phyloP scores from a whole-genome alignment of 2,888 invertebrate genomes.

The Junonia oenone region DNA sequence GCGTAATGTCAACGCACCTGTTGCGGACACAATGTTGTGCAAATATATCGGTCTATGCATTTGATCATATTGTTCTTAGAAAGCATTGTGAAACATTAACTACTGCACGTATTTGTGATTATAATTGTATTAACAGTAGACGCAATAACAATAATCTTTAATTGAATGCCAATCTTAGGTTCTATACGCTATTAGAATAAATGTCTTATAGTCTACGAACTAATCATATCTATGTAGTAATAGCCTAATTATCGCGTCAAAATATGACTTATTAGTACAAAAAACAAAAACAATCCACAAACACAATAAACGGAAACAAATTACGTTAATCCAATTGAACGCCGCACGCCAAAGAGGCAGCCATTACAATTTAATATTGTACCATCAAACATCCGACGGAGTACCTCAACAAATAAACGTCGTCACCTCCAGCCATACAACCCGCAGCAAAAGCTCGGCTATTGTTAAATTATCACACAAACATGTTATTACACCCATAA shows the following conservation, averaged over 20 bases:
- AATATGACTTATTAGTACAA: neutral
- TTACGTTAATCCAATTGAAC: slow-evolving; percentile 38
- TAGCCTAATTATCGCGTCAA: neutral
- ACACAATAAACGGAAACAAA: slow-evolving; percentile 24
- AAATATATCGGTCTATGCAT: slow-evolving; percentile 7
- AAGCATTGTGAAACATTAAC: slow-evolving; percentile 5
- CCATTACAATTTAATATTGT: slow-evolving; percentile 46
- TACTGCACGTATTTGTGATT: no score
- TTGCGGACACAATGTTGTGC: slow-evolving; percentile 11
- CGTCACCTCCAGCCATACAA: slow-evolving; percentile 71
- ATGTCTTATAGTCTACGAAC: no score
- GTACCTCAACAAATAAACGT: slow-evolving; percentile 61
- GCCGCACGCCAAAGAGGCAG: slow-evolving; percentile 44
- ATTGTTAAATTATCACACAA: slow-evolving; percentile 58
- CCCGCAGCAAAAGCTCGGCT: slow-evolving; percentile 51
- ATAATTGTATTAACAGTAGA: no score
- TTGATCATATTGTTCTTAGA: slow-evolving; percentile 13
- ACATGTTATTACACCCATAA: slow-evolving; percentile 34
- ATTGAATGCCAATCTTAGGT: no score
- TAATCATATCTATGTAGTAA: no score
- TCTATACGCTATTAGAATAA: no score
- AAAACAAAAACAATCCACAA: slow-evolving; percentile 18
- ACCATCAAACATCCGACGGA: slow-evolving; percentile 40
- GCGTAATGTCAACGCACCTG: slow-evolving; percentile 19
- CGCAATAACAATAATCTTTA: no score